Conservation (phyloP, 2,113 vertebrate genomes). For the Oreocharis arfaki region DNA sequence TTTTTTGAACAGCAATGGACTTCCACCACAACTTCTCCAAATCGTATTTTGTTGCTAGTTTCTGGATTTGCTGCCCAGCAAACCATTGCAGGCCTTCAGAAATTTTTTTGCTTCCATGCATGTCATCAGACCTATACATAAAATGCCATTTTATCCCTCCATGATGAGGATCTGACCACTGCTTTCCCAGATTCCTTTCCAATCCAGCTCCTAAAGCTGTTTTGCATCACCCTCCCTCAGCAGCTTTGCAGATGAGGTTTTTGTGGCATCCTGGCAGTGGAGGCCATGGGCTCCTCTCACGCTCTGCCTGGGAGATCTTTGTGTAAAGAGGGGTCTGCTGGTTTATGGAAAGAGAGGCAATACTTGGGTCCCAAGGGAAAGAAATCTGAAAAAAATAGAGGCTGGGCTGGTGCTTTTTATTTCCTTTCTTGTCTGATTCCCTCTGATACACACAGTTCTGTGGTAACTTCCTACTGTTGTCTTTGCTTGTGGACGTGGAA, state of each 20-base stretch:
- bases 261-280: background rate
- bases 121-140: background rate
- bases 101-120: background rate
- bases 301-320: background rate
- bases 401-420: background rate
- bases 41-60: background rate
- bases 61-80: background rate
- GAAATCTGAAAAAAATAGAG: background rate
- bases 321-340: accelerated
- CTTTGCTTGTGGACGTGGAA: background rate
- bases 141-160: background rate
- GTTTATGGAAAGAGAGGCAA: background rate
- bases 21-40: background rate
- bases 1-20: background rate
- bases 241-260: background rate
- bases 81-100: background rate
- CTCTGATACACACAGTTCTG: background rate
- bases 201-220: background rate
- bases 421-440: conserved; percentile 5
- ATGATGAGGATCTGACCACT: background rate
- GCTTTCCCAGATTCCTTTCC: background rate
- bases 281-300: background rate
- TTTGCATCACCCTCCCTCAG: background rate
- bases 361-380: background rate
- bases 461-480: background rate